Evolutionary conservation across 2,888 invertebrate species (phyloP).

Genomic region (Dascillus cervinus): DNA sequence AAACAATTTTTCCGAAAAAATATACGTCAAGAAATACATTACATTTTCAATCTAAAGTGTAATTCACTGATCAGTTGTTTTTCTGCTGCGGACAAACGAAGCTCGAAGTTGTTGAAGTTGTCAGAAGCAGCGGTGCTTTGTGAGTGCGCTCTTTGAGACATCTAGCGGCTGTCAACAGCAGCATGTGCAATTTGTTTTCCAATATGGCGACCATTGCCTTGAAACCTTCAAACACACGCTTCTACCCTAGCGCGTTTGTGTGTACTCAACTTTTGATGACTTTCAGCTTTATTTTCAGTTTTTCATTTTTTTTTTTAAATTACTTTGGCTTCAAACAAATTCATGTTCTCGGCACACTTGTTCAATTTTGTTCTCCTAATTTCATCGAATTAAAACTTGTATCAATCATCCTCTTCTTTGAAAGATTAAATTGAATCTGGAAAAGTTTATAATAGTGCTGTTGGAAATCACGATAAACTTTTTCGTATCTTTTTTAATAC

Average conservation of each 20-base stretch:
- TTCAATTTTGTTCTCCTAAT: no score
- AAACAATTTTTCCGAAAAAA: no score
- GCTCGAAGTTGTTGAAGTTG: slow-evolving; percentile 39
- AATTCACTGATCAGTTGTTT: slow-evolving; percentile 35
- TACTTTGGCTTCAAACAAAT: neutral
- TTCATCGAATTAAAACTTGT: no score
- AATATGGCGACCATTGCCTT: slow-evolving; percentile 36
- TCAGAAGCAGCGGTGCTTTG: slow-evolving; percentile 36
- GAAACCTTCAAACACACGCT: slow-evolving; percentile 33
- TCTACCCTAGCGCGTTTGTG: slow-evolving; percentile 18
- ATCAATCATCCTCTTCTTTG: no score
- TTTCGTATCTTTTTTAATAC: no score
- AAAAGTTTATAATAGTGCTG: no score
- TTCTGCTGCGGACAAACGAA: slow-evolving; percentile 35
- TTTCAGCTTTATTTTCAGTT: slow-evolving; percentile 10
- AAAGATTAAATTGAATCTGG: no score
- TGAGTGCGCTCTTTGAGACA: slow-evolving; percentile 40
- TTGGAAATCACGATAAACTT: no score
- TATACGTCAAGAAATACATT: no score
- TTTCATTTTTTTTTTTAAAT: slow-evolving; percentile 1
- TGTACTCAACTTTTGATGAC: slow-evolving; percentile 7
- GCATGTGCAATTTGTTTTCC: slow-evolving; percentile 39
- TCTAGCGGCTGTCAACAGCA: slow-evolving; percentile 39
- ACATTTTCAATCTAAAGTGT: slow-evolving; percentile 33
- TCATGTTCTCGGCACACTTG: no score